Evolutionary conservation across 2,797 vertebrate genomes (phyloP).

Genomic region (Catharus ustulatus): DNA sequence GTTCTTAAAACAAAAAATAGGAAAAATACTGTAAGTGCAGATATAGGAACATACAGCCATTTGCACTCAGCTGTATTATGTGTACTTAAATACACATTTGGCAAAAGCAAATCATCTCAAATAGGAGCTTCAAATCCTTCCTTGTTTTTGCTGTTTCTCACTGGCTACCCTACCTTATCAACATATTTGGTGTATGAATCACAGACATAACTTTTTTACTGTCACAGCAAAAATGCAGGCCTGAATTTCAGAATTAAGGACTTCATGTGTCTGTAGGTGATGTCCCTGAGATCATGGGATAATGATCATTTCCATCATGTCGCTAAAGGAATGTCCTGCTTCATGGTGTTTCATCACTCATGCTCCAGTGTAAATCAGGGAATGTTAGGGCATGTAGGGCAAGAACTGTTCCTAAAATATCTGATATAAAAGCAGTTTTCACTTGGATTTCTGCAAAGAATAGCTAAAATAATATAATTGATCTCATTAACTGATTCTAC

Average conservation of each 20-base stretch:
- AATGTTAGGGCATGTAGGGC: not conserved
- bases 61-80: not conserved
- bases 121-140: not conserved
- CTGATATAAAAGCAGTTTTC: fast-evolving
- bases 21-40: not conserved
- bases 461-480: not conserved
- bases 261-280: not conserved
- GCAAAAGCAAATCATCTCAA: not conserved
- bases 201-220: not conserved
- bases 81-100: not conserved
- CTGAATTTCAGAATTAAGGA: not conserved
- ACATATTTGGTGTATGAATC: not conserved
- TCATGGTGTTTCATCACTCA: not conserved
- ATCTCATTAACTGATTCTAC: not conserved
- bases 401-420: not conserved
- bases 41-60: not conserved
- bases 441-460: not conserved
- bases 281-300: not conserved
- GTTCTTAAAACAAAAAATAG: too few relatives aligned
- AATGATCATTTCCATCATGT: not conserved
- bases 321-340: not conserved
- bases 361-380: not conserved
- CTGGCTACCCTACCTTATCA: not conserved
- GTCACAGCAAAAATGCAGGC: not conserved
- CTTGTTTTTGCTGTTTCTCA: not conserved